A percentile compares a stretch with the other conserved stretches of the same genome.
Evolutionary conservation across 2,113 vertebrate species (phyloP).

Genomic region (Serranochromis macrocephalus): DNA sequence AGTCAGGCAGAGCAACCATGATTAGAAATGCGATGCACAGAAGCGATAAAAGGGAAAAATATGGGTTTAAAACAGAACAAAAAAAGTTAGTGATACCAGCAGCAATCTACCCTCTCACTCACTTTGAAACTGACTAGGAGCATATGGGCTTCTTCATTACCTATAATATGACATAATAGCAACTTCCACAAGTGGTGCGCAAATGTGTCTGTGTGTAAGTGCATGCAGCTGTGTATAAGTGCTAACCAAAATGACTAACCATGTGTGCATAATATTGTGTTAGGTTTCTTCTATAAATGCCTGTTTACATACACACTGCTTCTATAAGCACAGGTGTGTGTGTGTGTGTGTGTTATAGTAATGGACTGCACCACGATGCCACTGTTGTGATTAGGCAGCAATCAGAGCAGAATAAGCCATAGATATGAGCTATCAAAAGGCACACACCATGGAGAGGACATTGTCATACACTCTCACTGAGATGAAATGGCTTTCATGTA

Average conservation of each 20-base stretch:
- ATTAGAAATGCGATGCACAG: neutral
- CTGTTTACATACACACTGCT: neutral
- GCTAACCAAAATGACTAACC: neutral
- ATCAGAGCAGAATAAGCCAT: constrained; percentile 59
- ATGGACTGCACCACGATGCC: constrained; percentile 18
- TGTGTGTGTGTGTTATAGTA: neutral
- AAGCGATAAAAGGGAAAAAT: neutral
- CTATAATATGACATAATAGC: constrained; percentile 53
- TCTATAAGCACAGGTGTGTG: neutral
- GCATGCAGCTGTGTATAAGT: neutral
- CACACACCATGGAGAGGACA: neutral
- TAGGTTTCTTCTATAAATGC: neutral
- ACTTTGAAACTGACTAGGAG: constrained; percentile 25
- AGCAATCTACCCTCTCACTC: neutral
- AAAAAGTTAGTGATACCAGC: neutral
- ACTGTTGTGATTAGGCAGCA: constrained; percentile 53
- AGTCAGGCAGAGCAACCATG: neutral
- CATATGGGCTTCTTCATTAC: constrained; percentile 60
- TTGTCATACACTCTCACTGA: neutral
- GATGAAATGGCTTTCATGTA: neutral
- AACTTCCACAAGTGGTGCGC: constrained; percentile 8
- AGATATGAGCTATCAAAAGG: constrained; percentile 16
- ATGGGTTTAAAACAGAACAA: neutral
- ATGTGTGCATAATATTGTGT: neutral
- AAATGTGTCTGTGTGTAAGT: neutral